Percentiles rank a stretch among this genome's conserved stretches.
Evolutionary conservation across 2,888 invertebrate species (phyloP).

Genomic region (Diarsia mendica): DNA sequence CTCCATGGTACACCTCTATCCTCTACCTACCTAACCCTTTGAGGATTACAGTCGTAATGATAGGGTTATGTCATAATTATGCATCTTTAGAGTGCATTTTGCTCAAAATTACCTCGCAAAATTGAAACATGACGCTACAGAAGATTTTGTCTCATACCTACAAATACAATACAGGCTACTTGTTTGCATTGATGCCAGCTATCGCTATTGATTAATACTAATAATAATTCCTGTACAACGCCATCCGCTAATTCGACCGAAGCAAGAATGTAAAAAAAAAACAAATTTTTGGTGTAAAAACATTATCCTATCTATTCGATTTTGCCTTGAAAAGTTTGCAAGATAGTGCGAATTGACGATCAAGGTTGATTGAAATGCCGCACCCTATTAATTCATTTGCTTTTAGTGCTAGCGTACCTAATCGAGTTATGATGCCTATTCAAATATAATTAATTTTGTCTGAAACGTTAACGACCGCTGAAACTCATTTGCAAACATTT

Average conservation of each 20-base stretch:
- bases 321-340: conserved; percentile 37
- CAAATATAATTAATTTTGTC: conserved; percentile 18
- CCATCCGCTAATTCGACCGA: not conserved
- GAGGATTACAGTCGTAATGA: not conserved
- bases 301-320: conserved; percentile 13
- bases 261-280: not conserved
- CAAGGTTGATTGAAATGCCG: conserved; percentile 32
- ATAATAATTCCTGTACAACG: not conserved
- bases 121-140: not conserved
- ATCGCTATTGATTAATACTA: not conserved
- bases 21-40: not conserved
- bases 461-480: not conserved
- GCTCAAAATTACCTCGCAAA: not conserved
- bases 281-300: conserved; percentile 19
- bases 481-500: conserved; percentile 15
- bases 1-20: no score
- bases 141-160: not conserved
- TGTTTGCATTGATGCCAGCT: not conserved
- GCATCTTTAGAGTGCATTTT: not conserved
- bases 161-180: not conserved
- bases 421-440: conserved; percentile 28
- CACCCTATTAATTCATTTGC: conserved; percentile 22
- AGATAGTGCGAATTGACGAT: conserved; percentile 20
- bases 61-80: not conserved
- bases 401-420: conserved; percentile 1